Percentiles rank a stretch among this genome's conserved stretches.
Conservation (phyloP, 1,140 invertebrate species). For the Lasioglossum baleicum region DNA sequence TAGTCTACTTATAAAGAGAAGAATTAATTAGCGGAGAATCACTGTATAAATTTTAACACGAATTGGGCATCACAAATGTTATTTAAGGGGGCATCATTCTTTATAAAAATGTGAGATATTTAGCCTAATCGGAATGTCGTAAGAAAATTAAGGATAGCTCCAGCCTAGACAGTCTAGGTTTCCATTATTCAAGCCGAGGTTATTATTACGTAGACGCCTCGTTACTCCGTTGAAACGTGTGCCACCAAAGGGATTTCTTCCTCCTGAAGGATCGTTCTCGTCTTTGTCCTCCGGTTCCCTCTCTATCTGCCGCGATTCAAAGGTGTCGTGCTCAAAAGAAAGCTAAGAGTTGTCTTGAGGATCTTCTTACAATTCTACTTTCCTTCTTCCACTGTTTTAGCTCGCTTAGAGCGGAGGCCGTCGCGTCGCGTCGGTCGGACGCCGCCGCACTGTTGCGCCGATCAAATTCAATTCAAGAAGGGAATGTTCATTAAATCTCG, state of each 20-base stretch:
- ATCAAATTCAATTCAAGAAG: constrained; percentile 35
- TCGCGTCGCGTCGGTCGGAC: neutral
- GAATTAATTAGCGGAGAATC: too few relatives aligned
- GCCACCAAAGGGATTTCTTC: constrained; percentile 23
- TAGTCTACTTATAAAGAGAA: too few relatives aligned
- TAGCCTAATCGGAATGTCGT: too few relatives aligned
- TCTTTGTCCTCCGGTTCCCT: constrained; percentile 15
- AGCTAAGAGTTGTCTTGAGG: constrained; percentile 45
- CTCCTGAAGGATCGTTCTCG: neutral
- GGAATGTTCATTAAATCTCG: constrained; percentile 44
- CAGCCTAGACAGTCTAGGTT: constrained; percentile 37
- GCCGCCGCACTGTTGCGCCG: neutral
- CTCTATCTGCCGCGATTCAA: constrained; percentile 46
- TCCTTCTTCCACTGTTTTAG: constrained; percentile 15
- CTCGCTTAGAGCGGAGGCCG: neutral
- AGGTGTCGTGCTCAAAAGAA: constrained; percentile 49
- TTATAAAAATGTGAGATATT: too few relatives aligned
- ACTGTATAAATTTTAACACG: too few relatives aligned
- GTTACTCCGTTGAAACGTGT: constrained; percentile 42
- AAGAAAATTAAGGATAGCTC: neutral
- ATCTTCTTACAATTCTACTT: constrained; percentile 44
- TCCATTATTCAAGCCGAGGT: constrained; percentile 42
- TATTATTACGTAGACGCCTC: constrained; percentile 56
- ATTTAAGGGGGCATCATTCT: too few relatives aligned
- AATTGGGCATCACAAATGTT: too few relatives aligned